These are phyloP conservation scores for Peucedramus taeniatus DNA, from an alignment of 2,113 vertebrate genomes.

Conservation along the genomic window DNA sequence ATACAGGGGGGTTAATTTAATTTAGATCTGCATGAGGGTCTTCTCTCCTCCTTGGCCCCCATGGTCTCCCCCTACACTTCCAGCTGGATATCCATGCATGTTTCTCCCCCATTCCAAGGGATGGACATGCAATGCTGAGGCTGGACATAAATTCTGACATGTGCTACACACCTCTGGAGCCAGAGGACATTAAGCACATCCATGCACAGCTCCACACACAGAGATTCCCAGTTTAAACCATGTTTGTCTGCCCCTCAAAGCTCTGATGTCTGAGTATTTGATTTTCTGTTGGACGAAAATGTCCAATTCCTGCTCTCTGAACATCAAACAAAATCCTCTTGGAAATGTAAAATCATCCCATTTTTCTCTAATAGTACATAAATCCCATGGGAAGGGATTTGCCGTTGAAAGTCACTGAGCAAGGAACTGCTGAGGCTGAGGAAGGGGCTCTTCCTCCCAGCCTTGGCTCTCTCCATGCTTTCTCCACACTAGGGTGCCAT, in stretches of 20 bases:
- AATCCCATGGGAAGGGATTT: neutral
- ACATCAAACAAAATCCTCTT: neutral
- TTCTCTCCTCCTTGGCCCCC: neutral
- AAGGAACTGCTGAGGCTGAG: neutral
- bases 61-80: neutral
- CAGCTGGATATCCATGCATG: neutral
- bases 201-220: rapidly evolving
- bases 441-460: neutral
- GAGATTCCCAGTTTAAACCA: neutral
- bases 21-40: slow-evolving; percentile 5
- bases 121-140: neutral
- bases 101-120: neutral
- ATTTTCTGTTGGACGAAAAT: neutral
- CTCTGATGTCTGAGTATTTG: neutral
- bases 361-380: neutral
- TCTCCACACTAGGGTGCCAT: neutral
- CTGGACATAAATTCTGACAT: neutral
- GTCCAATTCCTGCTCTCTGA: neutral
- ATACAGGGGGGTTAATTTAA: neutral
- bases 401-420: neutral
- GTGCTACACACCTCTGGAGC: neutral
- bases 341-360: neutral
- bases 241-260: neutral
- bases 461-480: neutral
- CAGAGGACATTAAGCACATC: neutral